Percentiles rank a stretch among this genome's conserved stretches.
Evolutionary conservation across 2,113 vertebrate species (phyloP).

Genomic region (Accipiter virgatus): DNA sequence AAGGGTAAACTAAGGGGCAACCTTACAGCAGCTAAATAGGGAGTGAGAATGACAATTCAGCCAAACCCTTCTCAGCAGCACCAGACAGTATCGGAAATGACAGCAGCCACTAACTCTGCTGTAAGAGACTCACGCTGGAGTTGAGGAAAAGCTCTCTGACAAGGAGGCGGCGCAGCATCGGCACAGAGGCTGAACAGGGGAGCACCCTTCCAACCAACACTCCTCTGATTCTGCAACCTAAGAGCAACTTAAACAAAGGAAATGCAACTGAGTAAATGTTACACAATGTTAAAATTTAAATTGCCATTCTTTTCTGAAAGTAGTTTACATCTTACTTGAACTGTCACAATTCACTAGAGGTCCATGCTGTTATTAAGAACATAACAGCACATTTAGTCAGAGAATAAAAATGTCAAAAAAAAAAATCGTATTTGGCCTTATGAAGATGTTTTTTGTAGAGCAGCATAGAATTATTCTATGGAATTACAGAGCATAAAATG

Average conservation of each 20-base stretch:
- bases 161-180: neutral
- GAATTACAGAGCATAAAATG: neutral
- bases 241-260: neutral
- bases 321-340: neutral
- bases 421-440: neutral
- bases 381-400: neutral
- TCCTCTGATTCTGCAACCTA: neutral
- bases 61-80: neutral
- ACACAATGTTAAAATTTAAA: neutral
- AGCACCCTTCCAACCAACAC: neutral
- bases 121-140: fast-evolving
- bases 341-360: neutral
- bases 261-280: neutral
- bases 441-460: neutral
- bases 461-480: neutral
- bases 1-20: neutral
- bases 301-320: neutral
- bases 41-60: neutral
- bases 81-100: neutral
- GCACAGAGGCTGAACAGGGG: neutral
- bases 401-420: neutral
- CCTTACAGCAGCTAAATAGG: neutral
- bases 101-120: neutral
- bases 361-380: neutral
- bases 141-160: neutral